Evolutionary conservation across 2,113 vertebrate genomes (phyloP), one percentile per base, ranked within the genome.

Genomic region (Piprites chloris): DNA sequence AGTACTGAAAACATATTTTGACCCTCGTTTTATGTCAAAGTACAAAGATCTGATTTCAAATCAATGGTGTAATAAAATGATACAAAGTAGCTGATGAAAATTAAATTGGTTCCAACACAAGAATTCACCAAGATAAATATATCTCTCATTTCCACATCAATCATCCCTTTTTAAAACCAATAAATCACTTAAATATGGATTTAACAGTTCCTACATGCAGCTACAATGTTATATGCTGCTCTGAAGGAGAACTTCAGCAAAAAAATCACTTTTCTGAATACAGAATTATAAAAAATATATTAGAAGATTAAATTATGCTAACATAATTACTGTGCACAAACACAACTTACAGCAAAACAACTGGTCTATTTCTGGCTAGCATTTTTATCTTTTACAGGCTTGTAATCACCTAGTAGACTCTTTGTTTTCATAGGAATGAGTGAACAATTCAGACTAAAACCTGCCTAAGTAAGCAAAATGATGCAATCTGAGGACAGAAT

Each of bases 71-170:
- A 89, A 93, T 93, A 92, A 91, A 96, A 82, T 37, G 77, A 26
- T 93, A 88, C 50, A 96, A 94, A 96, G 75, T 77, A 94, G 52
- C 55, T 96, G 94, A 91, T 94, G 94, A 97, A 96, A 96, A 41
- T 69, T 93, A 82, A 92, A 62, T 96, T 91, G 47, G 32, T 96
- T 90, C 50, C 90, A 96, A 74, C 62, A 82, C 39, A 91, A 87
- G 69, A 95, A 96, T 87, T 75, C 53, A 73, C 93, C 73, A 86
- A 55, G 52, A 90, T 96, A 94, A 96, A 74, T 63, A 47, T 47
- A 78, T 93, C 41, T 85, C 71, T 94, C 65, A 90, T 94, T 96
- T 95, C 74, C 85, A 93, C 88, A 93, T 95, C 77, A 96, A 58
- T 78, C 71, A 91, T 82, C 76, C 68, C 90, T 92, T 95, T 95